These are phyloP conservation scores for Scrobipalpa costella DNA, from an alignment of 2,888 invertebrate genomes.

Conservation along the genomic window DNA sequence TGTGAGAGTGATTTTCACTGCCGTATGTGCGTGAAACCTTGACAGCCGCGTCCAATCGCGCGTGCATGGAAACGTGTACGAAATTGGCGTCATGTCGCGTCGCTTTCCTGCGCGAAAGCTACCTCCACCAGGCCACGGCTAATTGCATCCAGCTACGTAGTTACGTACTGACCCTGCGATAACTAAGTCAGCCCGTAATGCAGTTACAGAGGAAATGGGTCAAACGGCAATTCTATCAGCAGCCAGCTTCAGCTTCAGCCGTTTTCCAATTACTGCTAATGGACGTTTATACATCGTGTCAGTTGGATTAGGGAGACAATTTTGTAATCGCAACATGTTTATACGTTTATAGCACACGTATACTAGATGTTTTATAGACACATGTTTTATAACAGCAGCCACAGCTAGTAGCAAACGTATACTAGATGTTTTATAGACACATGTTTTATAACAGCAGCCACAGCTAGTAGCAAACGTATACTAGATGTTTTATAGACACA, in stretches of 20 bases:
- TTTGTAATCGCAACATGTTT: not conserved
- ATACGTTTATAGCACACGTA: no score
- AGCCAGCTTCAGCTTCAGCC: not conserved
- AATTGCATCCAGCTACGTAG: not conserved
- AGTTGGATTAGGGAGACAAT: slow-evolving; percentile 3
- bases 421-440: no score
- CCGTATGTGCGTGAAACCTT: slow-evolving; percentile 2
- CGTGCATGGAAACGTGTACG: slow-evolving; percentile 13
- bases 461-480: no score
- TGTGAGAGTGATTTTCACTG: not conserved
- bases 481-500: no score
- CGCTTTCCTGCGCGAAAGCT: slow-evolving; percentile 4
- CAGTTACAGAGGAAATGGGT: slow-evolving; percentile 3
- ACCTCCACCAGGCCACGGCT: not conserved
- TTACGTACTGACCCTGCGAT: slow-evolving; percentile 9
- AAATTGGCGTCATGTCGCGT: slow-evolving; percentile 16
- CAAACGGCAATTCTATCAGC: not conserved
- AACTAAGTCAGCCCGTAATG: not conserved
- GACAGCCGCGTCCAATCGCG: slow-evolving; percentile 5
- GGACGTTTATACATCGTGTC: not conserved
- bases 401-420: no score
- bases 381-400: no score
- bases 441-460: no score
- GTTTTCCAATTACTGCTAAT: slow-evolving; percentile 1
- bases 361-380: no score